Conservation (phyloP, 1,140 invertebrate genomes). For the Euschistus heros region DNA sequence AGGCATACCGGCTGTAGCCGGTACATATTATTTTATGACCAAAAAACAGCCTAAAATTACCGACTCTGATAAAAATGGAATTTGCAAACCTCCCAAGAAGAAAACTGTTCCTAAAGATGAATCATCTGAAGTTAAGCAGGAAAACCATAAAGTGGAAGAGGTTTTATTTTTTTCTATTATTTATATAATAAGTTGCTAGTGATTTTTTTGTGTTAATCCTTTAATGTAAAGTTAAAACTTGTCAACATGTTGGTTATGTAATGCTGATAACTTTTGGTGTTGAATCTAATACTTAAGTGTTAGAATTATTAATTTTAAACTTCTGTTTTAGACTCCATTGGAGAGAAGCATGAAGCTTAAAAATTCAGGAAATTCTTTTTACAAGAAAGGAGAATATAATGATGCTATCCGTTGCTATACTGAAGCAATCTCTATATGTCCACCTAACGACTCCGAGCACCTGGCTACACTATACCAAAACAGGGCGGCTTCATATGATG, state of each 20-base stretch:
- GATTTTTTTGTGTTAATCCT: too few species aligned
- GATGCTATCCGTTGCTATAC: constrained; percentile 81
- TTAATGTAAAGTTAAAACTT: too few species aligned
- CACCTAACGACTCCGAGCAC: constrained; percentile 55
- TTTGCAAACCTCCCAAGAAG: neutral
- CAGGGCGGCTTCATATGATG: constrained; percentile 87
- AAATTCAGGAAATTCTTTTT: constrained; percentile 76
- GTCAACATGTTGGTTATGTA: too few species aligned
- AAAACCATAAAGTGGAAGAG: neutral
- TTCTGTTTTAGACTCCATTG: constrained; percentile 44
- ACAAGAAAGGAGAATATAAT: constrained; percentile 74
- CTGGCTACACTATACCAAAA: constrained; percentile 91
- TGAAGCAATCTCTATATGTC: constrained; percentile 77
- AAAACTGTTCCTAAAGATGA: neutral
- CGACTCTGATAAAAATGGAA: neutral
- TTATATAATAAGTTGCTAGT: too few species aligned
- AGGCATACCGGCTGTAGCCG: neutral
- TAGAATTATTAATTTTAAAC: neutral
- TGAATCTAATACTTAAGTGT: too few species aligned
- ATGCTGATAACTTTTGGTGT: too few species aligned
- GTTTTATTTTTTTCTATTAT: neutral
- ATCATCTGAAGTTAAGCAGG: neutral
- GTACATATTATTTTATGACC: neutral
- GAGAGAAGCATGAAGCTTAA: constrained; percentile 66
- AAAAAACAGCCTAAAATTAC: neutral